These are phyloP conservation scores for Achlya flavicornis DNA, from an alignment of 2,888 invertebrate genomes.

Conservation along the genomic window DNA sequence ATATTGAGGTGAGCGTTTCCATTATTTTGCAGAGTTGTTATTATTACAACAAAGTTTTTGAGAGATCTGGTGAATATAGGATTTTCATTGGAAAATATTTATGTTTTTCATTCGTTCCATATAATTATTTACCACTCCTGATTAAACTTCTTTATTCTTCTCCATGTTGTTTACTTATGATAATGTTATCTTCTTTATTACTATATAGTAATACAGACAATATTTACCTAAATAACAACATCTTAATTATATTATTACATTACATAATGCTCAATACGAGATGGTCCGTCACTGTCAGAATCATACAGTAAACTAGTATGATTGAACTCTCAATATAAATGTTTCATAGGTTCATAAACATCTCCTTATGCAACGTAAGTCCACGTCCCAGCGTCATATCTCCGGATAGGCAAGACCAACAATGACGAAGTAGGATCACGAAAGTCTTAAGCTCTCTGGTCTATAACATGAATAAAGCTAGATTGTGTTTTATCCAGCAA, in stretches of 20 bases:
- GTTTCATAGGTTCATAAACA: not conserved
- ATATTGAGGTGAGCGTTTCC: not conserved
- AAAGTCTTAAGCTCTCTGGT: not conserved
- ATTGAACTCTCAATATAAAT: not conserved
- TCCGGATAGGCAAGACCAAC: not conserved
- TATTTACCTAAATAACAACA: no score
- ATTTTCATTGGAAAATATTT: no score
- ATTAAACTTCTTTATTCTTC: no score
- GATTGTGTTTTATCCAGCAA: slow-evolving; percentile 29
- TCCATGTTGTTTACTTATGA: no score
- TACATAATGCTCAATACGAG: no score
- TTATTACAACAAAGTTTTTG: not conserved
- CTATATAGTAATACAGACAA: no score
- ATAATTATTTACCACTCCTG: no score
- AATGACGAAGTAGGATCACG: not conserved
- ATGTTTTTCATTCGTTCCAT: no score
- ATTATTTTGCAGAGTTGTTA: not conserved
- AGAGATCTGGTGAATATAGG: not conserved
- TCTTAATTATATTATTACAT: no score
- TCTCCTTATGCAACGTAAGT: not conserved
- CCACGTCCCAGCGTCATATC: not conserved
- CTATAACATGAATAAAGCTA: slow-evolving; percentile 3
- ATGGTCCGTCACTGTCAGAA: not conserved
- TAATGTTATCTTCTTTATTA: no score
- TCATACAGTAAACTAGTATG: not conserved